Conservation (phyloP, 2,797 vertebrate genomes). For the Parauchenoglanis ngamensis region DNA sequence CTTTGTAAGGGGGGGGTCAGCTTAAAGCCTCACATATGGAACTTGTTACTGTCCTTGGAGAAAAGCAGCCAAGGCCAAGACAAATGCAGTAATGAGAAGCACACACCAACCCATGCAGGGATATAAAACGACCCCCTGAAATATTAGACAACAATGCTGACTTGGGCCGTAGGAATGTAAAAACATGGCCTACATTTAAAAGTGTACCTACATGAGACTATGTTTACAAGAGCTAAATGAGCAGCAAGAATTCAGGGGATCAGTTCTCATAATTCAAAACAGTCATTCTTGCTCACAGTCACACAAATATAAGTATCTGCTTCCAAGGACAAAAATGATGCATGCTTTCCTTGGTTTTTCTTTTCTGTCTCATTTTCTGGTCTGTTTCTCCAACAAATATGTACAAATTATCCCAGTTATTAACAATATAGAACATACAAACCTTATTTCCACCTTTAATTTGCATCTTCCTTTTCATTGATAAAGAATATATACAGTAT, state of each 20-base stretch:
- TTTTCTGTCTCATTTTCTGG: not conserved
- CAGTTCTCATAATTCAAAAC: not conserved
- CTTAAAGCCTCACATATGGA: slow-evolving; percentile 81
- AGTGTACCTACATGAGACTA: not conserved
- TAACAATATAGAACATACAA: not conserved
- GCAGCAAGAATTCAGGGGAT: not conserved
- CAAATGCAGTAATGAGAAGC: slow-evolving; percentile 55
- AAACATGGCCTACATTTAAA: slow-evolving; percentile 25
- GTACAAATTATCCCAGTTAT: not conserved
- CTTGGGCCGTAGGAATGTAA: not conserved
- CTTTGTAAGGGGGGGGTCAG: slow-evolving; percentile 43
- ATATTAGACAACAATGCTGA: slow-evolving; percentile 31
- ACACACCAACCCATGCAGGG: slow-evolving; percentile 25
- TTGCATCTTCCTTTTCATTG: not conserved
- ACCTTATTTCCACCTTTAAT: not conserved
- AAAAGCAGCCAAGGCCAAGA: slow-evolving; percentile 71
- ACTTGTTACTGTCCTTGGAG: slow-evolving; percentile 79
- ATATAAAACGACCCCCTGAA: slow-evolving; percentile 34
- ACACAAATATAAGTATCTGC: not conserved
- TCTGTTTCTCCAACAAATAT: not conserved
- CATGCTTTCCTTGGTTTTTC: not conserved
- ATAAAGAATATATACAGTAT: not conserved
- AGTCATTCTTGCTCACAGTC: not conserved
- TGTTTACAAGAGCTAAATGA: slow-evolving; percentile 16
- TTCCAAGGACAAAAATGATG: not conserved